Base-by-base conservation (phyloP, 2,113 vertebrate species). In the Lepidiolamprologus cunningtoni region DNA sequence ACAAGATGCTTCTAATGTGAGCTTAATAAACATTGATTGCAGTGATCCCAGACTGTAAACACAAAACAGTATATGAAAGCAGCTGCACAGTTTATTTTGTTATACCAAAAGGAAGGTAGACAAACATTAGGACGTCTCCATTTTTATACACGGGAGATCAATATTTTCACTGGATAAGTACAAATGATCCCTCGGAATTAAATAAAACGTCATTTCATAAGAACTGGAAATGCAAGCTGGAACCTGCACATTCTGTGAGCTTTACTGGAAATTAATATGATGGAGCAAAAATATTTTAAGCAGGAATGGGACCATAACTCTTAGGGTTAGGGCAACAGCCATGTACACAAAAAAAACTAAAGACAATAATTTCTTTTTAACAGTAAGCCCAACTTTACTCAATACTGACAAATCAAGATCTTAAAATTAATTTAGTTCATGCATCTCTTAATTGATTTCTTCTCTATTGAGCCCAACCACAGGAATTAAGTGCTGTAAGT, bases 401-500 rank as follows among this genome's bases (percentile, higher is more conserved):
- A 21, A 37, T 26, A 66, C 9, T 26, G 55, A 47, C 9, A 68
- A 78, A 57, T 33, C 5, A 23, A 37, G 79, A 37, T 40, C 66
- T 54, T 76, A 76, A 63, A 37, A 57, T 68, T n/a, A 37, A 57
- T 52, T 28, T 86, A 3, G 28, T 66, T 53, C 17, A 52, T 9
- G 31, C 40, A 63, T 86, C 26, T 42, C n/a, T 33, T 26, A 16
- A 61, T 26, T 68, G n/a, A 63, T 52, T 55, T 55, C 28, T 33
- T 31, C 40, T 79, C 23, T 68, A 35, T 79, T 68, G 45, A 73
- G 52, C 21, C 13, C 9, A 81, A 13, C 42, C 12, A 54, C 76
- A 79, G 73, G 80, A 93, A 88, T 89, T 73, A 53, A 76, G 81
- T 42, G 80, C 89, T 87, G 42, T 86, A 91, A 92, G 84, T 86